Evolutionary conservation across 2,113 vertebrate species (phyloP).

Genomic region (Pteronura brasiliensis): DNA sequence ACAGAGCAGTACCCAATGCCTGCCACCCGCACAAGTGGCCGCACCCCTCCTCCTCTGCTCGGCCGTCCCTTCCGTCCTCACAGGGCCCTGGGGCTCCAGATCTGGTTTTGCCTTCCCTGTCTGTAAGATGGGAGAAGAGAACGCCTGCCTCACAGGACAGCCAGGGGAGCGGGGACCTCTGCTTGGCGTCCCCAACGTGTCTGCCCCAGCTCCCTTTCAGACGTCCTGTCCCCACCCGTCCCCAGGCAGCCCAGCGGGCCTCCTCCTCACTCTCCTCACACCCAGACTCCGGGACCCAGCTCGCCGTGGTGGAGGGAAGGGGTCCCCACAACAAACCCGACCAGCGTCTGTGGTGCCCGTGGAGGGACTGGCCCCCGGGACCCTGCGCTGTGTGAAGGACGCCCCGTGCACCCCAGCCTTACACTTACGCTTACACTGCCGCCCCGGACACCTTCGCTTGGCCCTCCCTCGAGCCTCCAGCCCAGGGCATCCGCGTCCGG

Average conservation of each 20-base stretch:
- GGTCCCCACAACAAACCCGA: neutral
- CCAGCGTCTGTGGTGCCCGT: neutral
- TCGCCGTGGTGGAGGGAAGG: neutral
- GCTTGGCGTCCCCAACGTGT: neutral
- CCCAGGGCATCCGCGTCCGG: fast-evolving
- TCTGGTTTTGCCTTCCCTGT: neutral
- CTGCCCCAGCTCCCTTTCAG: no score
- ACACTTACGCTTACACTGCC: fast-evolving
- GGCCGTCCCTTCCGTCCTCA: no score
- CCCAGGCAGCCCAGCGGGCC: neutral
- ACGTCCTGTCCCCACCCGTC: neutral
- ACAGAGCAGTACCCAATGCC: neutral
- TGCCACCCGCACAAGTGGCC: neutral
- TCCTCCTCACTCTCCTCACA: neutral
- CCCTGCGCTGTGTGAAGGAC: neutral
- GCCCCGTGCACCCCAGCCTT: neutral
- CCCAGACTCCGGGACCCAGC: neutral
- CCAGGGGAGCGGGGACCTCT: neutral
- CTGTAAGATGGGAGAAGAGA: neutral
- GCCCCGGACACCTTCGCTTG: fast-evolving
- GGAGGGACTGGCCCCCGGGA: neutral
- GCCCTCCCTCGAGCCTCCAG: neutral
- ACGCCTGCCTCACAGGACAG: neutral
- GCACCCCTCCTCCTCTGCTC: neutral
- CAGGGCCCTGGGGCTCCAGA: neutral